Base-by-base conservation (phyloP, 2,113 vertebrate species). In the Phaethon lepturus region DNA sequence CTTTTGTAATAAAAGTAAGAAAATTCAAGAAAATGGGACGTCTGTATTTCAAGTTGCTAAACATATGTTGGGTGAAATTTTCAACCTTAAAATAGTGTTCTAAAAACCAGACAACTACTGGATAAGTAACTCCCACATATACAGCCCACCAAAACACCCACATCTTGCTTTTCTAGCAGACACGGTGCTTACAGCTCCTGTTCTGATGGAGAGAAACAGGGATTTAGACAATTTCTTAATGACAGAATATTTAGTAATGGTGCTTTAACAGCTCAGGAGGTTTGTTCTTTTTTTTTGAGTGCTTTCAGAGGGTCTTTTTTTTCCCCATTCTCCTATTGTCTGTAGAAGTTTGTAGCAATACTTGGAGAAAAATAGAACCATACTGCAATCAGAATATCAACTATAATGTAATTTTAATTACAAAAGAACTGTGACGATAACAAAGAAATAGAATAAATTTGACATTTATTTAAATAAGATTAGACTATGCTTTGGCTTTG, bases 41-140 rank as follows among this genome's bases (percentile, higher is more conserved):
- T 7, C 28, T 92, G 10, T 74, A 79, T 94, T 94, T 96, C 69
- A 94, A 83, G 55, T 64, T 84, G 72, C 62, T 93, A 87, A 94
- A 35, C 53, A 75, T 87, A 91, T 42, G n/a, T 33, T 64, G 17
- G 16, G 33, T 82, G 86, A 95, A 96, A 92, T 95, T 90, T 96
- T 68, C 86, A 93, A 92, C 85, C 47, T 83, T 69, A 92, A 96
- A 83, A 93, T 72, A 78, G 58, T 82, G 35, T 73, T 93, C 62
- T 71, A 68, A 86, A 93, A 86, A 10, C 16, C 66, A 93, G 26
- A 80, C 85, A 95, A 55, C 50, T 76, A 76, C 86, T 92, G 40
- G 5, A n/a, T 77, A 88, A 93, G 40, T 92, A 89, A 76, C 42
- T 90, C 86, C 74, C 59, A 79, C 80, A 89, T 67, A 28, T 6